Base-by-base conservation (phyloP, 2,888 invertebrate species). In the Drosophila siamana region DNA sequence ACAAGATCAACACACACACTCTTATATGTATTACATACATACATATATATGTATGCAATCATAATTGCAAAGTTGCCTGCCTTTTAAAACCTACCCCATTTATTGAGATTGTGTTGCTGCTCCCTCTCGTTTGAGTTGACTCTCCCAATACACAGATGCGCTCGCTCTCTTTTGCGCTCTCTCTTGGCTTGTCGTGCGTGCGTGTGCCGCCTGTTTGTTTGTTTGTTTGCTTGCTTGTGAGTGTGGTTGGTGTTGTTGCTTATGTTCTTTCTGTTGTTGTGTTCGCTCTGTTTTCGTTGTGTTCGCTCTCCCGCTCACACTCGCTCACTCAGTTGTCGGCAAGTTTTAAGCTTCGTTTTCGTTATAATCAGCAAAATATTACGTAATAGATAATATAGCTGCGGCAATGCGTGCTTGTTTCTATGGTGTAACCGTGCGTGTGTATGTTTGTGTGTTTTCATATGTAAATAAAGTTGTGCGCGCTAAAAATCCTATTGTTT, bases 331-430 rank as follows among this genome's bases (percentile, higher is more conserved):
- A 56, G 24, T 24, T 66, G 64, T 68, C 68, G 68, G 68, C 75
- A 63, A 80, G 81, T 78, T 78, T 85, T 67, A 86, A 83, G 86
- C 86, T 88, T 66, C 87, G 80, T 77, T 89, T 84, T 78, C 71
- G 74, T 69, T 78, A 67, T 69, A 74, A 60, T 75, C 75, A 66
- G 55, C 44, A 76, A 80, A 80, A 86, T 86, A 89, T 89, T 89
- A 89, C 89, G 89, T 89, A 89, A 89, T 89, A 86, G 81, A 89
- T 89, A 86, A 84, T 77, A 86, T 74, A 76, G 71, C 70, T 69
- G 68, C 63, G 64, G 54, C 56, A 64, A 28, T 63, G 50, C 43
- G 52, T 16, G 28, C 50, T 41, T 50, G 54, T 43, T 43, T 56
- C 63, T 70, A n/a, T 33, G 33, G 43, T 52, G 51, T n/a, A n/a